Evolutionary conservation across 2,113 vertebrate species (phyloP).

Genomic region (Strigops habroptila): DNA sequence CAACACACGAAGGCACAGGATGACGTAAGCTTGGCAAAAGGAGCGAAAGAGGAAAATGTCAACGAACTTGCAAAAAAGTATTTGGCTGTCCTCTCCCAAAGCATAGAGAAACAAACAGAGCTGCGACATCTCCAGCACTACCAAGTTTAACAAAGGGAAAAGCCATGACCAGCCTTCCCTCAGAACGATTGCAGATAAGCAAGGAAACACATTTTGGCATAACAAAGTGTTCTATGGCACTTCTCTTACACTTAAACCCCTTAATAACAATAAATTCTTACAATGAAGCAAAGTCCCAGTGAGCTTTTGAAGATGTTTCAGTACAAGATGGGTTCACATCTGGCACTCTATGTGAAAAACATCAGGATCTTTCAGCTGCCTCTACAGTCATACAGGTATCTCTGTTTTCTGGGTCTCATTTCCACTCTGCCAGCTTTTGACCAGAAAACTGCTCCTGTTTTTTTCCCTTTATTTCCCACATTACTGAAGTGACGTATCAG

Average conservation of each 20-base stretch:
- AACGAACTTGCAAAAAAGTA: not conserved
- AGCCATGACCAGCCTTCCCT: not conserved
- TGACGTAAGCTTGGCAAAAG: not conserved
- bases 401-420: not conserved
- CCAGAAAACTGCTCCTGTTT: not conserved
- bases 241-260: not conserved
- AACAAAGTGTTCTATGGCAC: not conserved
- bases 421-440: not conserved
- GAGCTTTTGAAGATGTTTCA: not conserved
- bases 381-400: not conserved
- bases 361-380: not conserved
- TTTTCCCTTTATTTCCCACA: not conserved
- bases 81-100: not conserved
- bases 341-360: not conserved
- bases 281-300: not conserved
- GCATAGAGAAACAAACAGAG: not conserved
- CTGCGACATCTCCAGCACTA: not conserved
- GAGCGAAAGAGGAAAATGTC: not conserved
- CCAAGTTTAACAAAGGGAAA: not conserved
- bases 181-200: not conserved
- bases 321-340: not conserved
- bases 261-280: not conserved
- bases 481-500: fast-evolving
- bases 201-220: not conserved
- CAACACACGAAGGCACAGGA: not conserved